phyloP scores from a whole-genome alignment of 2,113 vertebrate genomes.

The Tachycineta bicolor region DNA sequence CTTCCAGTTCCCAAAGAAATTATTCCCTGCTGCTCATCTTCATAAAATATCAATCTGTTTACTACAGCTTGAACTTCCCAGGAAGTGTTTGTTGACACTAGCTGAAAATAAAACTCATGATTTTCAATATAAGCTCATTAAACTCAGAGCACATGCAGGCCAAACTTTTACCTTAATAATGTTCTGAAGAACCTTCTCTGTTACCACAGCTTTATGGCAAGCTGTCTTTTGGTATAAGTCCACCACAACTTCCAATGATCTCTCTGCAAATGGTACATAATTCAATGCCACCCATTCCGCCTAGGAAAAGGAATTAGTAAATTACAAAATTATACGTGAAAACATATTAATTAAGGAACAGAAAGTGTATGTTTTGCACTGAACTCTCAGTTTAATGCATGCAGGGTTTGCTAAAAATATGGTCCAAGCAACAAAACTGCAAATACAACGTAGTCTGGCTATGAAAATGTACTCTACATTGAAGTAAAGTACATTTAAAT shows the following conservation, averaged over 20 bases:
- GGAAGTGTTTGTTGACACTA: not conserved
- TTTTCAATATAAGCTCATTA: not conserved
- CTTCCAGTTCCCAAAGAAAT: not conserved
- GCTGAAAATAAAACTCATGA: not conserved
- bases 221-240: conserved; percentile 98
- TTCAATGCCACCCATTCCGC: conserved; percentile 99
- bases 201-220: conserved; percentile 98
- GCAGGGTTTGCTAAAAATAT: conserved; percentile 68
- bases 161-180: conserved; percentile 89
- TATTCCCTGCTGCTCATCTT: not conserved
- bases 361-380: conserved; percentile 47
- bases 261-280: conserved; percentile 98
- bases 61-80: not conserved
- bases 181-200: conserved; percentile 92
- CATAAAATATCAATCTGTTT: not conserved
- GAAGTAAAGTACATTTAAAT: conserved; percentile 62
- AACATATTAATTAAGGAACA: not conserved
- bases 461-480: conserved; percentile 48
- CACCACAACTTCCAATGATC: conserved; percentile 94
- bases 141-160: not conserved
- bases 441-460: conserved; percentile 1
- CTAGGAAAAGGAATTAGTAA: conserved; percentile 74
- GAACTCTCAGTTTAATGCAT: conserved; percentile 63
- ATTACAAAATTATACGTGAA: not conserved
- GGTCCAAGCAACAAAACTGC: conserved; percentile 63